Evolutionary conservation across 2,888 invertebrate genomes (phyloP).

Genomic region (Tachystola acroxantha): DNA sequence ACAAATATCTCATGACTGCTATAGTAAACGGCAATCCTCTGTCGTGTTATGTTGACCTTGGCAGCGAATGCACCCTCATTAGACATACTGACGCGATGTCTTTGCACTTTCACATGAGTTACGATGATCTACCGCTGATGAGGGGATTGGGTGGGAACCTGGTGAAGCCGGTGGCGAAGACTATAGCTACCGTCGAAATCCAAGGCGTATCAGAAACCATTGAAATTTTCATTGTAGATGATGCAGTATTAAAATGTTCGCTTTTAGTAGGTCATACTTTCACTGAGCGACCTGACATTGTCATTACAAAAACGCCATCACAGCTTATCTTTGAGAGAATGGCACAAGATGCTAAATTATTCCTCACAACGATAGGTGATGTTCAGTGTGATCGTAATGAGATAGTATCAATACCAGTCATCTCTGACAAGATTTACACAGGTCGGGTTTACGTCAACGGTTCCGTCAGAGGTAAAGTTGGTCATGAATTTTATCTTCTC

Average conservation of each 20-base stretch:
- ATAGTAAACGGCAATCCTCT: background rate
- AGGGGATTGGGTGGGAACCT: constrained; percentile 2
- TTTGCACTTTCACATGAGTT: background rate
- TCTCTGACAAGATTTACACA: too few relatives aligned
- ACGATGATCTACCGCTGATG: constrained; percentile 2
- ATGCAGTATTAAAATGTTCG: background rate
- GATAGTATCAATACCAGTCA: too few relatives aligned
- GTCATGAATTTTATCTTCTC: constrained; percentile 1
- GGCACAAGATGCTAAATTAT: too few relatives aligned
- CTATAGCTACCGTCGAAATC: background rate
- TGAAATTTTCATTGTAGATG: constrained; percentile 4
- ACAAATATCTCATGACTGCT: constrained; percentile 1
- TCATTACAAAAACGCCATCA: too few relatives aligned
- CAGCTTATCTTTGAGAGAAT: too few relatives aligned
- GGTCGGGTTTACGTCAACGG: too few relatives aligned
- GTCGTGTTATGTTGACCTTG: too few relatives aligned
- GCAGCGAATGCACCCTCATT: constrained; percentile 6
- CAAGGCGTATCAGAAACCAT: constrained; percentile 7
- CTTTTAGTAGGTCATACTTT: constrained; percentile 4
- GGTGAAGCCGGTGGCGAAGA: background rate
- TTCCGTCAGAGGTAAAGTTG: constrained; percentile 4
- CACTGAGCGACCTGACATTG: too few relatives aligned
- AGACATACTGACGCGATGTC: constrained; percentile 1
- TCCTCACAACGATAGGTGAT: too few relatives aligned
- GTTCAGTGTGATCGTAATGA: too few relatives aligned